Conservation (phyloP, 2,113 vertebrate genomes). For the Phaetusa simplex region DNA sequence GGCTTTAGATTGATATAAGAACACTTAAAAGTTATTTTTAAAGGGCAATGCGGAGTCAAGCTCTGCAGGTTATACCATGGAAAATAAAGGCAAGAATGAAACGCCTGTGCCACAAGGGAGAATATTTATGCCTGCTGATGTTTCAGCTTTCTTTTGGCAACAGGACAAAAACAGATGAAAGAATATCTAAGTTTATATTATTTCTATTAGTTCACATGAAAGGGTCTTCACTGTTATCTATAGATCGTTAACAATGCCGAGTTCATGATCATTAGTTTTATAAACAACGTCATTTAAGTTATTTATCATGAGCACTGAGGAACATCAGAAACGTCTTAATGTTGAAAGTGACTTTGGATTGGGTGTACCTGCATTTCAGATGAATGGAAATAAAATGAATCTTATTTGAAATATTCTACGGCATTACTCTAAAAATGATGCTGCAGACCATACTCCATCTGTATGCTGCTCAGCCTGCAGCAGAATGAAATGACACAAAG, state of each 20-base stretch:
- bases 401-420: not conserved
- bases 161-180: not conserved
- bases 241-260: not conserved
- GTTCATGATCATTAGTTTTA: not conserved
- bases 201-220: not conserved
- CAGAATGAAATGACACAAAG: not conserved
- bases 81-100: constrained; percentile 21
- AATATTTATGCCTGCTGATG: not conserved
- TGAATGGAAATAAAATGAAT: not conserved
- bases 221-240: not conserved
- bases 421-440: not conserved
- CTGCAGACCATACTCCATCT: not conserved
- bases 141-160: not conserved
- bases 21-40: constrained; percentile 54
- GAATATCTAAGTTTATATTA: not conserved
- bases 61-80: not conserved
- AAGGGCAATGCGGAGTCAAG: constrained; percentile 26
- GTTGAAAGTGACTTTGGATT: constrained; percentile 35
- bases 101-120: not conserved
- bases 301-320: not conserved
- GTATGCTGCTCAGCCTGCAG: not conserved
- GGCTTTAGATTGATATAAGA: constrained; percentile 38
- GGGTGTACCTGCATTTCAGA: not conserved
- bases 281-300: not conserved
- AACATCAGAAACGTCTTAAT: not conserved